A percentile compares a stretch with the other conserved stretches of the same genome.
These are phyloP conservation scores for Bhutanitis thaidina DNA, from an alignment of 2,888 invertebrate genomes.

Conservation along the genomic window DNA sequence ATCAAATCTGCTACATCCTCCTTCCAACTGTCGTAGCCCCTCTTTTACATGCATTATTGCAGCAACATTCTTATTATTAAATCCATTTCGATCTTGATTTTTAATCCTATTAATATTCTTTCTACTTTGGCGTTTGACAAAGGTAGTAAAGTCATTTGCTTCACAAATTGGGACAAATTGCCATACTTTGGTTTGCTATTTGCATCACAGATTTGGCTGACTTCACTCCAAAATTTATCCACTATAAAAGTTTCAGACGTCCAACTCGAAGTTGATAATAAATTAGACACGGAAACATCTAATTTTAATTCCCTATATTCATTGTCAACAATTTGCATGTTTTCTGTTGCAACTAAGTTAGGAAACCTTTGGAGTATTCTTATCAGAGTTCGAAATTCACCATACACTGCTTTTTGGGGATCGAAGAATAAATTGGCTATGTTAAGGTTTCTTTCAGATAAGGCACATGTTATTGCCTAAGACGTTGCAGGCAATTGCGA, in stretches of 20 bases:
- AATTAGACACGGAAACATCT: constrained; percentile 4
- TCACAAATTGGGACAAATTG: neutral
- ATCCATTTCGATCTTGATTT: no score
- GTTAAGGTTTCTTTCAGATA: constrained; percentile 4
- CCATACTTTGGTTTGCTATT: constrained; percentile 3
- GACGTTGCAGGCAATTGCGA: constrained; percentile 3
- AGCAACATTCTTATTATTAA: no score
- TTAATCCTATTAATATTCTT: no score
- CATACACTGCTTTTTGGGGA: constrained; percentile 14
- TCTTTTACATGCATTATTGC: no score
- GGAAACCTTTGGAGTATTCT: constrained; percentile 15
- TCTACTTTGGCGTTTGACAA: no score
- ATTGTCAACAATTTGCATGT: constrained; percentile 10
- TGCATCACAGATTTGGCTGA: constrained; percentile 6
- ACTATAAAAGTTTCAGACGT: constrained; percentile 13
- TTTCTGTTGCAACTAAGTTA: constrained; percentile 17
- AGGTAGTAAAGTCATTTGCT: no score
- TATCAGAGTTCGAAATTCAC: constrained; percentile 15
- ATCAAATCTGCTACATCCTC: no score
- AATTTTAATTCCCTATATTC: constrained; percentile 3
- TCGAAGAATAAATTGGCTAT: constrained; percentile 5
- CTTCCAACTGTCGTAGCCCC: no score
- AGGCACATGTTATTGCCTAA: constrained; percentile 9
- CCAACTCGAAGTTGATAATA: constrained; percentile 9
- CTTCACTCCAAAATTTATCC: constrained; percentile 16